Conservation (phyloP, 2,113 vertebrate species). For the Vimba vimba region DNA sequence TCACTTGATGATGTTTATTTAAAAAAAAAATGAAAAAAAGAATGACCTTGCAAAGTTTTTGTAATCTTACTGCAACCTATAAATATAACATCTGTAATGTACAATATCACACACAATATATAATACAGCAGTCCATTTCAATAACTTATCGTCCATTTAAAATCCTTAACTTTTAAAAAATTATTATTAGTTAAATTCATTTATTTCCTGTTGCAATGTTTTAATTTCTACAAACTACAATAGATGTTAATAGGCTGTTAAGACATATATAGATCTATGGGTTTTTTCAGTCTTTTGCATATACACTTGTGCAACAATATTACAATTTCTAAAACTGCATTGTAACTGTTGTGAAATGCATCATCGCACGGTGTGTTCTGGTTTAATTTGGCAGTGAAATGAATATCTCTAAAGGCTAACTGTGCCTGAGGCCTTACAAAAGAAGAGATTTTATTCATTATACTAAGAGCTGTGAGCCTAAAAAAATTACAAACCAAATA, state of each 20-base stretch:
- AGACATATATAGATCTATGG: not conserved
- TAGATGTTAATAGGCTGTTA: not conserved
- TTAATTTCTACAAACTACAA: not conserved
- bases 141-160: conserved; percentile 1
- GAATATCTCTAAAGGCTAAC: conserved; percentile 21
- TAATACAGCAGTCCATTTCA: conserved; percentile 8
- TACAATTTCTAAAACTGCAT: conserved; percentile 6
- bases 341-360: conserved; percentile 1
- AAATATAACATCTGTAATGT: conserved; percentile 8
- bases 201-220: not conserved
- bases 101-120: conserved; percentile 11
- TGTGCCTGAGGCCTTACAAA: not conserved
- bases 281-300: not conserved
- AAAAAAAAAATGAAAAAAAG: not conserved
- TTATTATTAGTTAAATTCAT: not conserved
- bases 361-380: not conserved
- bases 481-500: not conserved
- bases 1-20: not conserved
- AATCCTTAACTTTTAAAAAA: not conserved
- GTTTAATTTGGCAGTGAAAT: conserved; percentile 31
- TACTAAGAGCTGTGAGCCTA: conserved; percentile 21
- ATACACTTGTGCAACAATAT: not conserved
- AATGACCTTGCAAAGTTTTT: not conserved
- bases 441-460: conserved; percentile 21
- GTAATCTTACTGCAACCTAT: not conserved